Evolutionary conservation across 2,888 invertebrate species (phyloP).

Genomic region (Noctua janthina): DNA sequence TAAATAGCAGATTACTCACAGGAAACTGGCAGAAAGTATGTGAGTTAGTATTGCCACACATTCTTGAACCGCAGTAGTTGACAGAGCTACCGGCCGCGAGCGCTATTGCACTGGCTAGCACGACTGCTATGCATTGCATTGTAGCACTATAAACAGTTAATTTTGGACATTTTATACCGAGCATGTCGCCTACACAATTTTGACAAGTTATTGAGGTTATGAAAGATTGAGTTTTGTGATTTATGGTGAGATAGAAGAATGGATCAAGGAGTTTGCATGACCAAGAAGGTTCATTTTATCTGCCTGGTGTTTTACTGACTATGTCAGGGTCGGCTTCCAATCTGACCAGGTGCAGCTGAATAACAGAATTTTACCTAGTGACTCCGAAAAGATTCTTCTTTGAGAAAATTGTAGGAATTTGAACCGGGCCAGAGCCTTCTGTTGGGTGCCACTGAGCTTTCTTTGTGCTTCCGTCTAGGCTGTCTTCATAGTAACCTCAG

Average conservation of each 20-base stretch:
- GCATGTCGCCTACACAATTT: constrained; percentile 57
- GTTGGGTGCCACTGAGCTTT: too few relatives aligned
- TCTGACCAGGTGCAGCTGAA: not conserved
- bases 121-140: constrained; percentile 70
- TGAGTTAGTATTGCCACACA: constrained; percentile 79
- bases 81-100: constrained; percentile 59
- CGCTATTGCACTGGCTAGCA: constrained; percentile 55
- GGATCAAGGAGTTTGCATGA: not conserved
- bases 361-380: not conserved
- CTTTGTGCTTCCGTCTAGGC: not conserved
- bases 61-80: constrained; percentile 82
- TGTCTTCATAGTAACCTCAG: not conserved
- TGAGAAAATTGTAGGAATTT: not conserved
- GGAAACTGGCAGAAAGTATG: constrained; percentile 84
- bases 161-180: constrained; percentile 69
- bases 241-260: constrained; percentile 29
- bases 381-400: not conserved
- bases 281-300: not conserved
- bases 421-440: not conserved
- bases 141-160: constrained; percentile 68
- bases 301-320: not conserved
- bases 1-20: constrained; percentile 71
- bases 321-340: not conserved
- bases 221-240: constrained; percentile 18
- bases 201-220: constrained; percentile 39